Percentiles rank a stretch among this genome's conserved stretches.
Conservation (phyloP, 1,140 invertebrate genomes). For the Bombus confusus region DNA sequence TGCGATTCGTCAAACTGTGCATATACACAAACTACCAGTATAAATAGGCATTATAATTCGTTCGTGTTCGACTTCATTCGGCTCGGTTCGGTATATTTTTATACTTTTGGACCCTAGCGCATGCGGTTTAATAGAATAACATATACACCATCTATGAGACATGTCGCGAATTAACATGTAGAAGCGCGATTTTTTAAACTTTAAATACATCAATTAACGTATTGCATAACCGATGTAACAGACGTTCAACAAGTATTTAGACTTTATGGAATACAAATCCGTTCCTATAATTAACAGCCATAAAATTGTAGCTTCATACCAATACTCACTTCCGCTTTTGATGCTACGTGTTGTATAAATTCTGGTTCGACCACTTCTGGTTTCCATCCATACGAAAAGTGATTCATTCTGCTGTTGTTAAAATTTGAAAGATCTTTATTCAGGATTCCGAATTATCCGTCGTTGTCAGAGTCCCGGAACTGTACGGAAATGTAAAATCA, state of each 20-base stretch:
- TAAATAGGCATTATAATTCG: background rate
- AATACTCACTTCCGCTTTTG: slow-evolving; percentile 73
- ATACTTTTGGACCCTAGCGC: background rate
- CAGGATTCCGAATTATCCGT: background rate
- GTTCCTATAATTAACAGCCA: background rate
- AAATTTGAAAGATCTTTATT: background rate
- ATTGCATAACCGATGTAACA: background rate
- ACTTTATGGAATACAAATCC: background rate
- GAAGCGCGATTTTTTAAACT: slow-evolving; percentile 14
- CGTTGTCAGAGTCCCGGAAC: background rate
- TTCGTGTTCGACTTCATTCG: background rate
- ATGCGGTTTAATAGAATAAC: background rate
- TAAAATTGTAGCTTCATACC: background rate
- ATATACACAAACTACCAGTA: background rate
- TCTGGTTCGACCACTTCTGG: slow-evolving; percentile 69
- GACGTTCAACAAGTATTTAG: background rate
- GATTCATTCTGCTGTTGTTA: slow-evolving; percentile 40
- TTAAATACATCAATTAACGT: slow-evolving; percentile 24
- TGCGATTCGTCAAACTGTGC: background rate
- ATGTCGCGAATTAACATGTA: background rate
- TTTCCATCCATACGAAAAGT: slow-evolving; percentile 68
- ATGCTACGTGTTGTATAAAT: slow-evolving; percentile 60
- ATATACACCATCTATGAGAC: slow-evolving; percentile 18
- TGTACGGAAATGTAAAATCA: background rate
- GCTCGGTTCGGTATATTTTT: background rate